phyloP scores from a whole-genome alignment of 2,113 vertebrate genomes.

The Pelecanus crispus region DNA sequence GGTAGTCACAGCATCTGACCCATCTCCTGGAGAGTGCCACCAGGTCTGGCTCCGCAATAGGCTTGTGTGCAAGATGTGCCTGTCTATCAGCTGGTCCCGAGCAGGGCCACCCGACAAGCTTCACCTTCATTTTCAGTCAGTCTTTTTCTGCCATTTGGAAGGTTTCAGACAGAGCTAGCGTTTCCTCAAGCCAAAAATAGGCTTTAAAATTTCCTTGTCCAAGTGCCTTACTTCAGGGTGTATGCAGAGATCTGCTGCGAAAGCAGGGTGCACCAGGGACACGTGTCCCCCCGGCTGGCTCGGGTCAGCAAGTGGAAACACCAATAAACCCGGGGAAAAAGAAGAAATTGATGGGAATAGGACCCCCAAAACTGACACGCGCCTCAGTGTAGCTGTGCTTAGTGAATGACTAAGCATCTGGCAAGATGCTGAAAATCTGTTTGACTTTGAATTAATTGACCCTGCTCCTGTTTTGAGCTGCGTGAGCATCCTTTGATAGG shows the following conservation, averaged over 20 bases:
- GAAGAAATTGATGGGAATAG: neutral
- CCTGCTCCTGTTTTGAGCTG: neutral
- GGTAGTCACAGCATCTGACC: neutral
- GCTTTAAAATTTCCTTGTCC: neutral
- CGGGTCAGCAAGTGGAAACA: neutral
- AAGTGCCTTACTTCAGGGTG: neutral
- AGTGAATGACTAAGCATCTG: neutral
- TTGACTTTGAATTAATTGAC: neutral
- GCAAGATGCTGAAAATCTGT: neutral
- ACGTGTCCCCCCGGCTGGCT: accelerated
- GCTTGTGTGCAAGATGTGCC: neutral
- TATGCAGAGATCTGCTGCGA: neutral
- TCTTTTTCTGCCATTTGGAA: neutral
- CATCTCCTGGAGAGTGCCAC: neutral
- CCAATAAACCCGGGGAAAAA: neutral
- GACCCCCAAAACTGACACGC: neutral
- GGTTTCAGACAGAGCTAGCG: neutral
- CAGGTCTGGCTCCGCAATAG: neutral
- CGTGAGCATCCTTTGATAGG: neutral
- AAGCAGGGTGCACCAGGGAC: neutral
- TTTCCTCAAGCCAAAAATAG: neutral
- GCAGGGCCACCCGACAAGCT: neutral
- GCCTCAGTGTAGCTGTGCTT: neutral
- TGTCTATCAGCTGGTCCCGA: accelerated
- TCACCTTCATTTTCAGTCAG: neutral